Conservation (phyloP, 1,140 invertebrate species). For the Achatina immaculata region DNA sequence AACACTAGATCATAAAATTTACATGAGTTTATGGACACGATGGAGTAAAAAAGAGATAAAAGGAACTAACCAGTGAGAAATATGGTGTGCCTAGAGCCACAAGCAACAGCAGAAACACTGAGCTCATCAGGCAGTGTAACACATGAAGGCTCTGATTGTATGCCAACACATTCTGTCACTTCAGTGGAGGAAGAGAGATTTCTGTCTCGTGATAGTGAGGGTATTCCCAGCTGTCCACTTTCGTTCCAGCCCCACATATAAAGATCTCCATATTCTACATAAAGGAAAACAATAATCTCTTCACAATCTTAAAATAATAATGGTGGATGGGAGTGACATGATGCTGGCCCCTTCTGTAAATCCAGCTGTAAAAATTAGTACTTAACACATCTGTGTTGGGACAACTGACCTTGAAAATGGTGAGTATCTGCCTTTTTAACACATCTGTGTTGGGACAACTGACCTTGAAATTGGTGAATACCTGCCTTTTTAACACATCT, state of each 20-base stretch:
- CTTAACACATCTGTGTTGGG: neutral
- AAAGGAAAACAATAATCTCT: neutral
- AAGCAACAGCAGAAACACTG: constrained; percentile 46
- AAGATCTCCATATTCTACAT: constrained; percentile 73
- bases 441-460: neutral
- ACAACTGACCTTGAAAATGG: neutral
- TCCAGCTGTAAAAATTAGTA: neutral
- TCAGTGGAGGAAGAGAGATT: neutral
- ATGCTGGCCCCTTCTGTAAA: neutral
- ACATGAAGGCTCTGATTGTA: neutral
- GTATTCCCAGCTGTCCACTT: constrained; percentile 82
- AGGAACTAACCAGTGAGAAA: constrained; percentile 51
- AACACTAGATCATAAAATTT: too few relatives aligned
- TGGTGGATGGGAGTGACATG: neutral
- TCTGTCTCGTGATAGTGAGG: constrained; percentile 50
- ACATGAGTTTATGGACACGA: too few relatives aligned
- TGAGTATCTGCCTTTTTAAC: neutral
- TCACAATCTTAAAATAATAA: neutral
- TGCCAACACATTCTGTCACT: neutral
- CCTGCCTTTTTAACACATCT: neutral
- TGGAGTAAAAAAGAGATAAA: neutral
- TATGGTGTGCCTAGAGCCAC: constrained; percentile 66
- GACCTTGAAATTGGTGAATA: neutral
- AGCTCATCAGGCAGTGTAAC: neutral
- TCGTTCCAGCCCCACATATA: constrained; percentile 91